These are phyloP conservation scores for Morpho achilles DNA, from an alignment of 2,888 invertebrate species.

Conservation along the genomic window DNA sequence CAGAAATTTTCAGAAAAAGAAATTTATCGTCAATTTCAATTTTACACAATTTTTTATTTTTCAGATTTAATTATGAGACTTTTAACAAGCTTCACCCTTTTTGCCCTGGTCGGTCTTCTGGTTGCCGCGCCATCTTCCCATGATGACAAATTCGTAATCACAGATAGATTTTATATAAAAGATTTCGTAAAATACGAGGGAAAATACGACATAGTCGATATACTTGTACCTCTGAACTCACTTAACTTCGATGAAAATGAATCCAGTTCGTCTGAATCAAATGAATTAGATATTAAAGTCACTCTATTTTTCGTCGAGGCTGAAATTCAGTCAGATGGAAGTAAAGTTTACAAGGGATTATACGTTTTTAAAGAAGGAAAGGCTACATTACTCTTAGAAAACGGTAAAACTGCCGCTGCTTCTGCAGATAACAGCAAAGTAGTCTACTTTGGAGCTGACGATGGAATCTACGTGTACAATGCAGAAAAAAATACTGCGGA, in stretches of 20 bases:
- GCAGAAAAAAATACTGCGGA: conserved; percentile 20
- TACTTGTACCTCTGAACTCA: conserved; percentile 31
- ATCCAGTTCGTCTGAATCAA: conserved; percentile 12
- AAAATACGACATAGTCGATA: conserved; percentile 32
- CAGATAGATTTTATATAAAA: conserved; percentile 18
- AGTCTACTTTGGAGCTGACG: conserved; percentile 46
- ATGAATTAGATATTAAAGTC: conserved; percentile 17
- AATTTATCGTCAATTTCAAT: not conserved
- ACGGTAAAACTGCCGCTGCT: conserved; percentile 42
- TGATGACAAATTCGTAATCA: conserved; percentile 21
- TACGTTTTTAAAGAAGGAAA: conserved; percentile 33
- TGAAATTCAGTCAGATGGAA: conserved; percentile 24
- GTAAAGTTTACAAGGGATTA: conserved; percentile 36
- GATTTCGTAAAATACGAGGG: conserved; percentile 23
- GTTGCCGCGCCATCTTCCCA: conserved; percentile 23
- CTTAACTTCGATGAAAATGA: conserved; percentile 27
- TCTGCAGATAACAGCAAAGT: conserved; percentile 35
- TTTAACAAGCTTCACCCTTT: conserved; percentile 22
- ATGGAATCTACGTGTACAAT: conserved; percentile 48
- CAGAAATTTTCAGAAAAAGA: not conserved
- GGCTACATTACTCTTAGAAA: conserved; percentile 39
- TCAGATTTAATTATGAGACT: conserved; percentile 23
- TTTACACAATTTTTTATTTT: conserved; percentile 7
- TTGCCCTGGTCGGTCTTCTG: conserved; percentile 28
- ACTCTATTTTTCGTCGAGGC: conserved; percentile 34